Base-by-base conservation (phyloP, 2,113 vertebrate species). In the Australoheros scitulus region DNA sequence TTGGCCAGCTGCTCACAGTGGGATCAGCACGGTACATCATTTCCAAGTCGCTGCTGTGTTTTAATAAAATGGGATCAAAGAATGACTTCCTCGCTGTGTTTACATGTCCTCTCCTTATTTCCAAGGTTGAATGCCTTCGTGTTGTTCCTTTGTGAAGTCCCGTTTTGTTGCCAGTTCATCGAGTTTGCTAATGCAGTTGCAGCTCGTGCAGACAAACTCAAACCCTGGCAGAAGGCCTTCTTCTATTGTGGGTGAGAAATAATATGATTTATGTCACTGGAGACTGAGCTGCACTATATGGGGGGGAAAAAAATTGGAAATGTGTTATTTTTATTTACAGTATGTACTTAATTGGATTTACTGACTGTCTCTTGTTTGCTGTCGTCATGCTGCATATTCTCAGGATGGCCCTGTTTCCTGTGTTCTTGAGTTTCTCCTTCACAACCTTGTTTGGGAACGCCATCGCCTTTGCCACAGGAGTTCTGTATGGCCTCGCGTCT, bases 81-180 rank as follows among this genome's bases (percentile, higher is more conserved):
- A 76, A 17, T 72, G 60, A 74, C 20, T 83, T 18, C 58, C 70
- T 24, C 0, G 10, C 34, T 65, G 6, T 76, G 38, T 78, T 82
- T 70, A 34, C 79, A 14, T 59, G 43, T 43, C 63, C 61, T 74
- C 20, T 68, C n/a, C 76, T 82, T 55, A 56, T 13, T 34, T 87
- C 24, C 76, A 91, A 97, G 98, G 95, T 94, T 97, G 93, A 98
- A 96, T 0, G 98, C 98, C 79, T 98, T 97, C 2, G 57, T 99
- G 61, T 94, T 99, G 74, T 95, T 99, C 93, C 95, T 99, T 60
- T 99, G 98, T 0, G 98, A 99, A 90, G 98, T 96, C 0, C 98
- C 98, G 0, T 99, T 99, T 95, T 99, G 98, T 87, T 99, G 98
- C 94, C 98, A 97, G 95, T 99, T 99, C 52, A 90, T 99, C 0